phyloP scores from a whole-genome alignment of 2,113 vertebrate genomes.

The Felis chaus region DNA sequence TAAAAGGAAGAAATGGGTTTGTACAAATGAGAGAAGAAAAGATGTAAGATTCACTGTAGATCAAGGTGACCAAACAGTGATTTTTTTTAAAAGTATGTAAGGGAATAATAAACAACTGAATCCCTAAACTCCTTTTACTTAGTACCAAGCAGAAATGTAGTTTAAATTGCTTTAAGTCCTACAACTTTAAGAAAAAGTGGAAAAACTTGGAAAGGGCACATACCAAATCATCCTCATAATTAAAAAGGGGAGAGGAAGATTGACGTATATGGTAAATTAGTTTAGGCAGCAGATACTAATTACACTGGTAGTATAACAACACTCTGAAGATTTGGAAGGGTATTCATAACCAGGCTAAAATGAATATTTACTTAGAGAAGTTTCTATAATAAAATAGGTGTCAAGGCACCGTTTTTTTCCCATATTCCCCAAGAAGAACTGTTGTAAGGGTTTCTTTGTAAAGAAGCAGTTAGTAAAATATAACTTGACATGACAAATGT shows the following conservation, averaged over 20 bases:
- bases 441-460: background rate
- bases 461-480: background rate
- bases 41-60: background rate
- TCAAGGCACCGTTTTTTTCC: background rate
- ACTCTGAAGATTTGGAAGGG: background rate
- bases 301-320: background rate
- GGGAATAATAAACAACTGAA: background rate
- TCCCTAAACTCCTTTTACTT: background rate
- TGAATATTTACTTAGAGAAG: background rate
- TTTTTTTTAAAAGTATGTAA: slow-evolving; percentile 37
- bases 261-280: background rate
- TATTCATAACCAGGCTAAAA: background rate
- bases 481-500: background rate
- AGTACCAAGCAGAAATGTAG: background rate
- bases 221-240: background rate
- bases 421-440: background rate
- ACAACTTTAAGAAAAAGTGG: background rate
- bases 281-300: background rate
- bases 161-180: background rate
- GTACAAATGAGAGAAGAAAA: background rate
- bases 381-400: background rate
- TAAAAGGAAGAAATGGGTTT: background rate
- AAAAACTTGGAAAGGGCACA: background rate
- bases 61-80: background rate
- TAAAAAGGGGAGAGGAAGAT: background rate